Evolutionary conservation across 2,888 invertebrate species (phyloP), one percentile per base, ranked within the genome.

Genomic region (Thera britannica): DNA sequence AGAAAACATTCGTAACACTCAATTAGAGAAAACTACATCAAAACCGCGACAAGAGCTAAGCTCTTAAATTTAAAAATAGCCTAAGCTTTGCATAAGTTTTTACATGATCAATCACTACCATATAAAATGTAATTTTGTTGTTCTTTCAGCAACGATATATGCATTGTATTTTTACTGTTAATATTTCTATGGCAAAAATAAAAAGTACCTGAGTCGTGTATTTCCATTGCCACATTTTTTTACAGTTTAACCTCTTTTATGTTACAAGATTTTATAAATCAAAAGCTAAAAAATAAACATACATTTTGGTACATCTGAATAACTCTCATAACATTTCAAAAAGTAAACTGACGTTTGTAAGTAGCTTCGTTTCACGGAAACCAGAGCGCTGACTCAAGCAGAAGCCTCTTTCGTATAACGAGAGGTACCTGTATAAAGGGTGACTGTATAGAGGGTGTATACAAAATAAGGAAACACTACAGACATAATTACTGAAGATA

Each of bases 361-460:
- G 57, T 66, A 61, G 23, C 57, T 61, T 61, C 61, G 66, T 66
- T 61, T 66, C 61, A 66, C 66, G 61, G 66, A 11, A 61, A n/a
- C 34, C 57, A 9, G 57, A 57, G 57, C 52, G 41, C 56, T 46
- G 36, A 36, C 57, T 61, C 66, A 34, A n/a, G 61, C 61, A 61
- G 51, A 56, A 66, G 46, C 34, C 52, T 55, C 62, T 62, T 36
- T 5, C n/a, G 34, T 12, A 41, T 67, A 67, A 67, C 58, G 62
- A 54, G 54, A 41, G 57, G 2, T 41, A n/a, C 34, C 38, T 46
- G 46, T 34, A 34, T 58, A 51, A 8, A 54, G 52, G 52, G 52
- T 35, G 52, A 41, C 41, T 41, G 41, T 41, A 4, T 41, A 41
- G 6, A 41, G 41, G 41, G 41, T 41, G 41, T 41, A 23, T 41